phyloP scores from a whole-genome alignment of 1,140 invertebrate genomes.

The Phocides pigmalion region DNA sequence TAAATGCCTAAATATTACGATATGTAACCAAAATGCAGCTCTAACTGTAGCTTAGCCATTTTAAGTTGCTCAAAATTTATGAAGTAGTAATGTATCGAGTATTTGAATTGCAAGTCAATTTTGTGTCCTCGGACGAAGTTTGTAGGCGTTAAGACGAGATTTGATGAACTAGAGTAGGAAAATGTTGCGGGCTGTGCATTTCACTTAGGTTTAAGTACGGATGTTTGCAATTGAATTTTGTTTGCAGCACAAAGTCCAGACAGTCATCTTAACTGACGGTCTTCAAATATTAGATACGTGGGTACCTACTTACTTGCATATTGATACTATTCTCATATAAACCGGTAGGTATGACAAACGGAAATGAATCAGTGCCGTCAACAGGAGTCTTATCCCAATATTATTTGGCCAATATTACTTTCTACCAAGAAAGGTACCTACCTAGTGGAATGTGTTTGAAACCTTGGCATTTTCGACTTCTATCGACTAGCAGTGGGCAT shows the following conservation, averaged over 20 bases:
- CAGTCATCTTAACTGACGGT: background rate
- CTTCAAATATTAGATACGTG: no score
- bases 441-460: background rate
- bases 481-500: background rate
- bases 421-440: conserved; percentile 9
- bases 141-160: conserved; percentile 49
- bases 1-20: no score
- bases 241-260: background rate
- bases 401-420: no score
- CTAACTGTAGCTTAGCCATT: no score
- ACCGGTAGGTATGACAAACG: no score
- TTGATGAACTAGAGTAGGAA: conserved; percentile 56
- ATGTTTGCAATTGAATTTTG: background rate
- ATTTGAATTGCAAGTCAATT: conserved; percentile 58
- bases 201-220: conserved; percentile 64
- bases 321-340: no score
- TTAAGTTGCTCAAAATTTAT: conserved; percentile 26
- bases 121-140: conserved; percentile 53
- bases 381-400: no score
- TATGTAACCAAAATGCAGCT: no score
- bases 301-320: no score
- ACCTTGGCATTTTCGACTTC: background rate
- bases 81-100: conserved; percentile 38
- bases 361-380: no score
- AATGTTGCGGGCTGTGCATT: conserved; percentile 75